Conservation (phyloP, 2,888 invertebrate species). For the Acanthoscelides obtectus region DNA sequence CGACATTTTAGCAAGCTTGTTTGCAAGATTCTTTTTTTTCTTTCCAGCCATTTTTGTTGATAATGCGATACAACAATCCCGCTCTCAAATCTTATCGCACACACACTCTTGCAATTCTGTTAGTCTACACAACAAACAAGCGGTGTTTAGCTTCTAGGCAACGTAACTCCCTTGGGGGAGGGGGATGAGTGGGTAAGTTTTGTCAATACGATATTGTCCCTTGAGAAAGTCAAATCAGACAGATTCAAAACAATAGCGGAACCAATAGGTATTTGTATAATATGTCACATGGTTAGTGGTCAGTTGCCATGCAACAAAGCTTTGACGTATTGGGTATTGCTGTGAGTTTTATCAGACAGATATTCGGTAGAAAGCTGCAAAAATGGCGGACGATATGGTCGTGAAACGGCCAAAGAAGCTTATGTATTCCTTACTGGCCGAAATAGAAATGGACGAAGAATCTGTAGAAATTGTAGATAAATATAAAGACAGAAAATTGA, state of each 20-base stretch:
- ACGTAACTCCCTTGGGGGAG: no score
- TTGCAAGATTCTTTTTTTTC: constrained; percentile 67
- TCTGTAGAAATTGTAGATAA: constrained; percentile 12
- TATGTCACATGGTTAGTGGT: no score
- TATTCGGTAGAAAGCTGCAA: neutral
- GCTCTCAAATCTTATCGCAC: neutral
- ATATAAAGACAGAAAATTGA: constrained; percentile 17
- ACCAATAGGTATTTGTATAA: no score
- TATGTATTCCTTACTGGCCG: neutral
- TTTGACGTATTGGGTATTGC: neutral
- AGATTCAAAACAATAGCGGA: no score
- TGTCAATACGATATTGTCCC: no score
- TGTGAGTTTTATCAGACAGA: neutral
- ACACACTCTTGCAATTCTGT: neutral
- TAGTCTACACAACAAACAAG: neutral
- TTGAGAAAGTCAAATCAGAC: no score
- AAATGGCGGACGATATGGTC: neutral
- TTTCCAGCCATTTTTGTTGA: constrained; percentile 42
- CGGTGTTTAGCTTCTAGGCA: neutral
- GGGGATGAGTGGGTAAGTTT: neutral
- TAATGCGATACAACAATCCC: neutral
- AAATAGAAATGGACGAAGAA: constrained; percentile 12
- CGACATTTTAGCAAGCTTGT: constrained; percentile 77
- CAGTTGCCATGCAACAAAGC: no score
- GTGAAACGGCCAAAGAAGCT: neutral